These are phyloP conservation scores for Apteryx mantelli DNA, from an alignment of 2,113 vertebrate genomes.

Conservation along the genomic window DNA sequence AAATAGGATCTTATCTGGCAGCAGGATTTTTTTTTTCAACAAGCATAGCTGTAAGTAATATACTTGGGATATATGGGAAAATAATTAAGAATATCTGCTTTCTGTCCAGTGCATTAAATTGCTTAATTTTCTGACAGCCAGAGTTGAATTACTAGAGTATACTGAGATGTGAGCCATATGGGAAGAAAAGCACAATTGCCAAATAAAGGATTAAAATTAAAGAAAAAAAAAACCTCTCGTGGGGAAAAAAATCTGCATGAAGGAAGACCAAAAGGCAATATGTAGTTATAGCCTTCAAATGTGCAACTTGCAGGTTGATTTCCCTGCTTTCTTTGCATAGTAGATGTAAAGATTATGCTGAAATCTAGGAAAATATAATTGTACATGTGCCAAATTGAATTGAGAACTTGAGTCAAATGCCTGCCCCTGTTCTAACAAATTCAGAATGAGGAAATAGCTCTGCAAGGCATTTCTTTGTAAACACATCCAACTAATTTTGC, in stretches of 20 bases:
- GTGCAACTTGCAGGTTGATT: constrained; percentile 58
- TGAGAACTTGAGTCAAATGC: constrained; percentile 47
- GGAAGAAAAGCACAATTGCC: neutral
- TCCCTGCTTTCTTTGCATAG: constrained; percentile 56
- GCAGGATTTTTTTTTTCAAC: neutral
- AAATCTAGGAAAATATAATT: constrained; percentile 68
- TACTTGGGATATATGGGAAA: constrained; percentile 22
- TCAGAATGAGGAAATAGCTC: constrained; percentile 48
- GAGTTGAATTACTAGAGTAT: constrained; percentile 38
- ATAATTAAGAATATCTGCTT: constrained; percentile 55
- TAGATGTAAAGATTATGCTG: constrained; percentile 73
- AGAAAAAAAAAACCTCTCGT: neutral
- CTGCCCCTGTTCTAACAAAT: constrained; percentile 50
- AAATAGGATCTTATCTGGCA: neutral
- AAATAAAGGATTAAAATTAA: constrained; percentile 45
- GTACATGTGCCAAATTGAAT: constrained; percentile 58
- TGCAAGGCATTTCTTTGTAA: constrained; percentile 33
- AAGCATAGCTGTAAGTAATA: constrained; percentile 16
- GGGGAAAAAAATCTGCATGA: neutral
- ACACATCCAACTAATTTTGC: constrained; percentile 10
- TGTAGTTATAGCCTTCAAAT: constrained; percentile 37
- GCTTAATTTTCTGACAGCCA: constrained; percentile 36
- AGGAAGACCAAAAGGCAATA: constrained; percentile 44
- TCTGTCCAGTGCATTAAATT: constrained; percentile 29
- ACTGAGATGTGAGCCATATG: constrained; percentile 14